A percentile compares a stretch with the other conserved stretches of the same genome.
Evolutionary conservation across 2,113 vertebrate genomes (phyloP).

Genomic region (Oceanodroma tethys): DNA sequence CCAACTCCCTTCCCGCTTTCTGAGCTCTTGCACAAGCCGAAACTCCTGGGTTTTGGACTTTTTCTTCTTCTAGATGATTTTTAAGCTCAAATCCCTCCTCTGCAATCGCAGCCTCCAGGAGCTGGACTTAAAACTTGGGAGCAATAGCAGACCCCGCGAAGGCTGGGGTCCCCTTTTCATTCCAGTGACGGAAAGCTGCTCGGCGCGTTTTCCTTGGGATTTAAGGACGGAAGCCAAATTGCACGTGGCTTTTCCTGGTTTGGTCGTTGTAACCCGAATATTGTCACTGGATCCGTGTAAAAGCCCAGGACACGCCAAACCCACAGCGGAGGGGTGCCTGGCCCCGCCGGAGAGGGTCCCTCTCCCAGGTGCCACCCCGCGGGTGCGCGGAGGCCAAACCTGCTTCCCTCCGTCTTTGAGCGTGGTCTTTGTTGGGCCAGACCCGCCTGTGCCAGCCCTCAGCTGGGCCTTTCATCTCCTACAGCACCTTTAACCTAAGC

Average conservation of each 20-base stretch:
- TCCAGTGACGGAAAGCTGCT: background rate
- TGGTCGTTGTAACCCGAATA: background rate
- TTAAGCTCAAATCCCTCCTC: background rate
- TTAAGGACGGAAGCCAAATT: background rate
- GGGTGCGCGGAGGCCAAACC: rapidly evolving
- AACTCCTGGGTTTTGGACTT: background rate
- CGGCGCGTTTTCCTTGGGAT: background rate
- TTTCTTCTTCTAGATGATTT: background rate
- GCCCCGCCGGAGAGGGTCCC: background rate
- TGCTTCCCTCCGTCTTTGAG: background rate
- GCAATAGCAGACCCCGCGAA: rapidly evolving
- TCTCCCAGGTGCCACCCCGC: background rate
- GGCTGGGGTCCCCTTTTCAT: background rate
- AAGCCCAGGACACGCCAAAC: background rate
- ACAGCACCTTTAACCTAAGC: background rate
- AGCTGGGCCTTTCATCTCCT: background rate
- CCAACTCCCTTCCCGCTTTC: background rate
- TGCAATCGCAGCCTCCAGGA: background rate
- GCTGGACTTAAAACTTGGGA: background rate
- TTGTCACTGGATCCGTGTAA: background rate
- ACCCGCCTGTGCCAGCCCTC: rapidly evolving
- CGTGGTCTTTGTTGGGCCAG: background rate
- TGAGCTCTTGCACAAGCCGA: background rate
- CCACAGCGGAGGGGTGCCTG: background rate
- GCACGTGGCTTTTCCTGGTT: rapidly evolving